Conservation (phyloP, 1,140 invertebrate genomes). For the Listronotus bonariensis region DNA sequence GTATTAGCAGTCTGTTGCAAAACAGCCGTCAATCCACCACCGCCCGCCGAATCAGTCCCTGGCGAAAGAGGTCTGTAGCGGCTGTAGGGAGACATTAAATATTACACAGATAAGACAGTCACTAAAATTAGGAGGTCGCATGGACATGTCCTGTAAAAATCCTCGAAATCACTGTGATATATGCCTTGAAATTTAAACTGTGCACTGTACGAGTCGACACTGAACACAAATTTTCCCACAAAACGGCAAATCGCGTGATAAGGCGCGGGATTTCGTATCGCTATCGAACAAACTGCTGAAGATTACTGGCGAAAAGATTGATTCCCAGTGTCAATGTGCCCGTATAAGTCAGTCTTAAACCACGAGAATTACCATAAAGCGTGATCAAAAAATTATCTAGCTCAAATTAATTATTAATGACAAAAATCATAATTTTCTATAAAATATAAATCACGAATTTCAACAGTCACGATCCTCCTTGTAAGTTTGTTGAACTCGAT, state of each 20-base stretch:
- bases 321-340: not conserved
- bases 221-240: not conserved
- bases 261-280: not conserved
- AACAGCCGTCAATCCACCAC: slow-evolving; percentile 41
- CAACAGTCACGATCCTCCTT: not conserved
- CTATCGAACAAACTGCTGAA: slow-evolving; percentile 1
- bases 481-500: not conserved
- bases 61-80: slow-evolving; percentile 53
- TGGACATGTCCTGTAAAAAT: too few species aligned
- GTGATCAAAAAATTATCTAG: too few species aligned
- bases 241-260: slow-evolving; percentile 4
- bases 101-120: too few species aligned
- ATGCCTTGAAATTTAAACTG: too few species aligned
- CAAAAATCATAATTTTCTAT: not conserved
- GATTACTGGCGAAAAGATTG: not conserved
- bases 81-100: slow-evolving; percentile 54
- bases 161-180: too few species aligned
- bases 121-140: too few species aligned
- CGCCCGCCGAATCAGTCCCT: slow-evolving; percentile 44
- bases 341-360: too few species aligned
- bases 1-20: slow-evolving; percentile 41
- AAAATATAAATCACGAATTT: slow-evolving; percentile 12
- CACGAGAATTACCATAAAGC: too few species aligned
- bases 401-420: not conserved
- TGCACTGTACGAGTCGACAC: slow-evolving; percentile 22